These are phyloP conservation scores for Erpornis zantholeuca DNA, from an alignment of 2,113 vertebrate genomes.

Conservation along the genomic window DNA sequence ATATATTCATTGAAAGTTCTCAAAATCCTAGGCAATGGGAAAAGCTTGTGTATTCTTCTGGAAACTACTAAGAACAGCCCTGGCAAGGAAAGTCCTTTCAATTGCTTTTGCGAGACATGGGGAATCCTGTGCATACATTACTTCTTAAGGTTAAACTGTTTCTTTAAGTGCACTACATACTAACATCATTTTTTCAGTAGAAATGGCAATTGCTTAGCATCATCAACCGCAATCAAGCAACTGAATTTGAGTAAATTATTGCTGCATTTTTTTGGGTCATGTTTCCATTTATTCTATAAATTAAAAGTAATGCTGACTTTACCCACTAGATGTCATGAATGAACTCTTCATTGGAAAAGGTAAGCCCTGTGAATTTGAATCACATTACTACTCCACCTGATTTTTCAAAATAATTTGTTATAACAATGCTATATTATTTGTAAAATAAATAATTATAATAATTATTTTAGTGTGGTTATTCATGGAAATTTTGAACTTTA, in stretches of 20 bases:
- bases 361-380: background rate
- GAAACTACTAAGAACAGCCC: background rate
- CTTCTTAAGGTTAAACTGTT: background rate
- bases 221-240: background rate
- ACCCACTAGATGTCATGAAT: slow-evolving; percentile 25
- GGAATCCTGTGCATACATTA: rapidly evolving
- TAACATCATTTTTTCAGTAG: background rate
- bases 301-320: background rate
- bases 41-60: background rate
- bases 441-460: too few species aligned
- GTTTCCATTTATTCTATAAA: background rate
- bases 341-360: background rate
- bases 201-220: background rate
- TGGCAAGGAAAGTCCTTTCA: background rate
- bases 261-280: background rate
- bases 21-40: background rate
- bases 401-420: background rate
- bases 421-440: background rate
- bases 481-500: background rate
- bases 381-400: background rate
- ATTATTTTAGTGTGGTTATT: background rate
- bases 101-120: background rate
- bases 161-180: background rate
- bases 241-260: background rate
- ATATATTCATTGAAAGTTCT: background rate